Conservation (phyloP, 1,140 invertebrate genomes). For the Halesus radiatus region DNA sequence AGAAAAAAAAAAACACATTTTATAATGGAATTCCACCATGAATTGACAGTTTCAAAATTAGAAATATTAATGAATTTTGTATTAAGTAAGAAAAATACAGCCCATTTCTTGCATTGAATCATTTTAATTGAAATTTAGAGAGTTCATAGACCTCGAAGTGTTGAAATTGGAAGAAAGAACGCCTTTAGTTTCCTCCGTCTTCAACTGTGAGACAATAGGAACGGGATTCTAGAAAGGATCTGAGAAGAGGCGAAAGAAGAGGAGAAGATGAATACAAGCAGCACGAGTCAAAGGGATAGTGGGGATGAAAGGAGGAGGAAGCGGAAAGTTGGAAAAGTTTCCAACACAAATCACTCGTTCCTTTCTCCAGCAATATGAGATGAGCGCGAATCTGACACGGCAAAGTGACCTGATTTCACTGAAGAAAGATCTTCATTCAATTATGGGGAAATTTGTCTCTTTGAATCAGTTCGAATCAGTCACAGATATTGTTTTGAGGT, state of each 20-base stretch:
- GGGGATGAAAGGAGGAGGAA: slow-evolving; percentile 23
- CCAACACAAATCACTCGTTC: slow-evolving; percentile 52
- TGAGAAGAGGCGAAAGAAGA: slow-evolving; percentile 12
- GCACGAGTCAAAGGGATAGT: slow-evolving; percentile 33
- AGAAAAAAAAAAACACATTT: too few relatives aligned
- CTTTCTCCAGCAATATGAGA: slow-evolving; percentile 48
- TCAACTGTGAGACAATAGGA: slow-evolving; percentile 14
- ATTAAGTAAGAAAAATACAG: too few relatives aligned
- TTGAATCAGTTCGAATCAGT: not conserved
- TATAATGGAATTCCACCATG: too few relatives aligned
- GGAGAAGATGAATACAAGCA: slow-evolving; percentile 23
- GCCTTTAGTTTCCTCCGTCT: not conserved
- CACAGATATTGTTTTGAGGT: too few relatives aligned
- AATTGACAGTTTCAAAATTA: too few relatives aligned
- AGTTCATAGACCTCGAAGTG: not conserved
- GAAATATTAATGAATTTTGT: too few relatives aligned
- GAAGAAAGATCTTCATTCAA: not conserved
- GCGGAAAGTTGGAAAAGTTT: slow-evolving; percentile 52
- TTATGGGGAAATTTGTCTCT: not conserved
- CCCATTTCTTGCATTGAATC: too few relatives aligned
- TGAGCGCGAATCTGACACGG: not conserved
- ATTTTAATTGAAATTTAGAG: slow-evolving; percentile 35
- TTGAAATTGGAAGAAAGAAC: not conserved
- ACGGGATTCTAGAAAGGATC: not conserved
- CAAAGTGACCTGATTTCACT: slow-evolving; percentile 25